Percentiles rank a stretch among this genome's conserved stretches.
Evolutionary conservation across 2,888 invertebrate genomes (phyloP).

Genomic region (Tetragnatha montana): DNA sequence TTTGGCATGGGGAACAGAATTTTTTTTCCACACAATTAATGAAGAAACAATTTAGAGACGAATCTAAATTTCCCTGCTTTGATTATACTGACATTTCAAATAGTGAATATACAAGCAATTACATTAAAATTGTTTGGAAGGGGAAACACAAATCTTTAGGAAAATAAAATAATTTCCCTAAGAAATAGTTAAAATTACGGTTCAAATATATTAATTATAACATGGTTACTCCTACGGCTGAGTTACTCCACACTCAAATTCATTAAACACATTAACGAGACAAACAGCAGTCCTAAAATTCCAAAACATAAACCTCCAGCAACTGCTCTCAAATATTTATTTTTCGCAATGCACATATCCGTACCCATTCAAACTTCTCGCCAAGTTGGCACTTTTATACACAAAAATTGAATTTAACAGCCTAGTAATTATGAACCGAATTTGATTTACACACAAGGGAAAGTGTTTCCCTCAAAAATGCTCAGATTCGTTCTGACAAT

Average conservation of each 20-base stretch:
- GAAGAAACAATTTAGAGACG: too few relatives aligned
- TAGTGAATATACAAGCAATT: too few relatives aligned
- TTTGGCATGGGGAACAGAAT: too few relatives aligned
- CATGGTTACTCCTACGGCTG: too few relatives aligned
- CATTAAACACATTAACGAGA: background rate
- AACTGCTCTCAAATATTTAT: background rate
- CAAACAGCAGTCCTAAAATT: background rate
- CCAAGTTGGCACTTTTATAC: background rate
- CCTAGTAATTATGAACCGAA: background rate
- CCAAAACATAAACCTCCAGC: background rate
- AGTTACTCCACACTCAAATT: background rate
- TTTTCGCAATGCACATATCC: background rate
- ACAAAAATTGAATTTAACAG: background rate
- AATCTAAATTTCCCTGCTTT: too few relatives aligned
- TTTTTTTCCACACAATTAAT: too few relatives aligned
- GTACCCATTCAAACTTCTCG: background rate
- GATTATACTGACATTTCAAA: too few relatives aligned
- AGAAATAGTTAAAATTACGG: too few relatives aligned
- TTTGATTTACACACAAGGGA: background rate
- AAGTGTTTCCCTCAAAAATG: background rate
- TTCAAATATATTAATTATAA: too few relatives aligned
- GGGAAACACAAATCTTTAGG: too few relatives aligned
- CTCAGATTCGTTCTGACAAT: constrained; percentile 7
- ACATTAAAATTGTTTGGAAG: too few relatives aligned
- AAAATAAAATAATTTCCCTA: too few relatives aligned